Base-by-base conservation (phyloP, 1,140 invertebrate species). In the Drosophila elegans region DNA sequence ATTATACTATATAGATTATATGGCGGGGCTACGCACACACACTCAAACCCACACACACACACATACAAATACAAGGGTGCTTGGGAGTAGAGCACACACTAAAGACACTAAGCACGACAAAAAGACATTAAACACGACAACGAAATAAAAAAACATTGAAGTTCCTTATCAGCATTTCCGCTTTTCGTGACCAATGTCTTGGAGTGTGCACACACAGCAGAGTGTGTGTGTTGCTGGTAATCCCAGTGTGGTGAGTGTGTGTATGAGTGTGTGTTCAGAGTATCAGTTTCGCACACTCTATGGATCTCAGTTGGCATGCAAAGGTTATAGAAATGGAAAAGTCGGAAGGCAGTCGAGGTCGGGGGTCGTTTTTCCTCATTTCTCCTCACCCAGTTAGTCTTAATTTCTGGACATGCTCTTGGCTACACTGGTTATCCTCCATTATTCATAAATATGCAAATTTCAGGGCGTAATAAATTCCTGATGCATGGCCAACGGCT, bases 61-160 rank as follows among this genome's bases (percentile, higher is more conserved):
- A 32, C 29, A 21, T 21, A 41, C 34, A 29, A 49, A 48, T 9
- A 61, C 25, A 49, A 21, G 44, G 42, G 41, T 42, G 52, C 25
- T 62, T 32, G 48, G 25, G 21, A 34, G 42, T 21, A 34, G 38
- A 54, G 53, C 48, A 53, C 64, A 61, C 82, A 69, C 88, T 86
- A 90, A 88, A 83, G 90, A 91, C 89, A 91, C 83, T 91, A 90
- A 91, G 85, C 90, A 91, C 90, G 90, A 84, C 84, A 91, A 91
- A 91, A 91, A 88, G 89, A 91, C 90, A 91, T 91, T 91, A 91
- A 91, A 91, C 89, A 91, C 89, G 89, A 89, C 89, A 91, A 89
- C 81, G 89, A 83, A 89, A 91, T 90, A 91, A 84, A 75, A 69
- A 89, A 91, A 91, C 82, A 91, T 90, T 90, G 82, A 82, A 80